Conservation (phyloP, 2,888 invertebrate genomes). For the Caenorhabditis macrosperma region DNA sequence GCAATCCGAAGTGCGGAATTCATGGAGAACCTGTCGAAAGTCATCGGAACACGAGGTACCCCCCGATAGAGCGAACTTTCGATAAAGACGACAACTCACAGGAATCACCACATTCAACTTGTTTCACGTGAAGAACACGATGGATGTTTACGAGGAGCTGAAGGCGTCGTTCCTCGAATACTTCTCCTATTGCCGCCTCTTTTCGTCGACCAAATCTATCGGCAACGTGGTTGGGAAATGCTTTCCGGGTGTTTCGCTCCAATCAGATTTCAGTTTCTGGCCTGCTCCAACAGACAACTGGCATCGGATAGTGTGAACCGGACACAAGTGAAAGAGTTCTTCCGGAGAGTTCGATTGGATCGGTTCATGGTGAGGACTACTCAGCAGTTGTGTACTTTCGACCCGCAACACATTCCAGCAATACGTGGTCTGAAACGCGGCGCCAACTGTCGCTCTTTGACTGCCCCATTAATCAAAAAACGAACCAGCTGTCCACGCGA, state of each 20-base stretch:
- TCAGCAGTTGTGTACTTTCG: background rate
- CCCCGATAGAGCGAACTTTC: background rate
- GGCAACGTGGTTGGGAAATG: conserved; percentile 21
- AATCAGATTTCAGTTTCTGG: conserved; percentile 34
- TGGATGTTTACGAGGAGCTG: background rate
- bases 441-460: conserved; percentile 20
- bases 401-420: conserved; percentile 28
- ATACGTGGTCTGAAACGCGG: conserved; percentile 7
- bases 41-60: conserved; percentile 20
- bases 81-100: background rate
- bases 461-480: conserved; percentile 40
- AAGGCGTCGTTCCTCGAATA: background rate
- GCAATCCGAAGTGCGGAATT: conserved; percentile 21
- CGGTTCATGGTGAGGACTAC: conserved; percentile 23
- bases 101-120: conserved; percentile 37
- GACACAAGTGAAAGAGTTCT: background rate
- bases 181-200: conserved; percentile 12
- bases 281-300: conserved; percentile 8
- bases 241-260: no score
- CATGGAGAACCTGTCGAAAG: conserved; percentile 28
- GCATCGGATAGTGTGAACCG: conserved; percentile 5
- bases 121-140: background rate
- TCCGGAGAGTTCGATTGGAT: background rate
- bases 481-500: conserved; percentile 26
- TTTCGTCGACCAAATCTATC: background rate